Percentiles rank a stretch among this genome's conserved stretches.
Evolutionary conservation across 2,113 vertebrate genomes (phyloP).

Genomic region (Tachuris rubrigastra): DNA sequence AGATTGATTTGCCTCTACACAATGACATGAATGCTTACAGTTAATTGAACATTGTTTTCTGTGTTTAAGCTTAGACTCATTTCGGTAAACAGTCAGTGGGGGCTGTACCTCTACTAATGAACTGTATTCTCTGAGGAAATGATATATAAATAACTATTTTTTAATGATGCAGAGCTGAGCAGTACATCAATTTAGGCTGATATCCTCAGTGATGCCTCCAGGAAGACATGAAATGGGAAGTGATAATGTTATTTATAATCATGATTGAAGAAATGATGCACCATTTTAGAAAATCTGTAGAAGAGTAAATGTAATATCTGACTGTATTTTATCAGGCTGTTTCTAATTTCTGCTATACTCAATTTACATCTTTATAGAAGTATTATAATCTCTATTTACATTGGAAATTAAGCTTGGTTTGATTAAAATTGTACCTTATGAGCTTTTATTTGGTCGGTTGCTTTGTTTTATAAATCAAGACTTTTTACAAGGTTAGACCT

Average conservation of each 20-base stretch:
- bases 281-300: background rate
- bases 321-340: background rate
- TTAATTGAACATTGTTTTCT: conserved; percentile 64
- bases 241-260: background rate
- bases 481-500: background rate
- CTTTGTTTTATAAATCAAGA: background rate
- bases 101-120: conserved; percentile 30
- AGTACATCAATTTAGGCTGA: conserved; percentile 8
- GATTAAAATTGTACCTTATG: background rate
- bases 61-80: conserved; percentile 35
- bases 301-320: background rate
- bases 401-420: background rate
- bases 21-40: conserved; percentile 38
- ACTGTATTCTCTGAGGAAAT: conserved; percentile 24
- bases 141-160: conserved; percentile 42
- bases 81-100: conserved; percentile 56
- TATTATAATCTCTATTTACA: background rate
- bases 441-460: background rate
- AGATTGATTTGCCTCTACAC: conserved; percentile 42
- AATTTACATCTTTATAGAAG: background rate
- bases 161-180: conserved; percentile 14
- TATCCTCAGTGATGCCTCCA: background rate
- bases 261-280: background rate
- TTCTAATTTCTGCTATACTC: background rate
- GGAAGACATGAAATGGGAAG: conserved; percentile 18